Evolutionary conservation across 2,888 invertebrate species (phyloP), one percentile per base, ranked within the genome.

Genomic region (Euzetes globulus): DNA sequence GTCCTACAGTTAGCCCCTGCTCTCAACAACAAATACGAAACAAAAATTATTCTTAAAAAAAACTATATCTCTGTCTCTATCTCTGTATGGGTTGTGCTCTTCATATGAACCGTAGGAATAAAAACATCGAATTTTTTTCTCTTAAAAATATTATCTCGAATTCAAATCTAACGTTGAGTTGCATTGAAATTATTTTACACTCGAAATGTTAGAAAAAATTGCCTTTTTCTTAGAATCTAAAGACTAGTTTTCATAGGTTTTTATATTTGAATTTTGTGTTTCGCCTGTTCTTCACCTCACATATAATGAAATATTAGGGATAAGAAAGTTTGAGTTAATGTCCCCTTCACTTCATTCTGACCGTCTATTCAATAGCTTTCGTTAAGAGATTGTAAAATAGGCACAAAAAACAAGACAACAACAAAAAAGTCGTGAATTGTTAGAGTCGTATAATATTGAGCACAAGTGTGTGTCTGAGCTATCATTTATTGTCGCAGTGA

Each of bases 401-500:
- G 13, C 41, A 41, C 41, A 41, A 41, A 41, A 41, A 41, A 55
- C n/a, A 55, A 55, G 25, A 25, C 1, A 13, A 47, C 17, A 17
- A 55, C 22, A 55, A 55, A 55, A 22, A 55, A 52, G 11, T 1
- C 22, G n/a, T 9, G 55, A 55, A 22, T 50, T 55, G 55, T 55
- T 55, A 25, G 55, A 25, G 55, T 22, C 25, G 55, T 55, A 25
- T 50, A 50, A 50, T 50, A 50, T 50, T 50, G n/a, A 50, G 19
- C n/a, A 50, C 50, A n/a, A 50, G 50, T 55, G 19, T 50, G 50
- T 19, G 27, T 63, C 13, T 63, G 33, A 63, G 63, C 33, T 63
- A 63, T 63, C 63, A 63, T 63, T 63, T 63, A 63, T 63, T 63
- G 63, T 63, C 37, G 63, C 55, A 25, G 55, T 11, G 55, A 55